phyloP scores from a whole-genome alignment of 92 coral and sea anemone genomes.

The Hydrozoanthus gracilis region DNA sequence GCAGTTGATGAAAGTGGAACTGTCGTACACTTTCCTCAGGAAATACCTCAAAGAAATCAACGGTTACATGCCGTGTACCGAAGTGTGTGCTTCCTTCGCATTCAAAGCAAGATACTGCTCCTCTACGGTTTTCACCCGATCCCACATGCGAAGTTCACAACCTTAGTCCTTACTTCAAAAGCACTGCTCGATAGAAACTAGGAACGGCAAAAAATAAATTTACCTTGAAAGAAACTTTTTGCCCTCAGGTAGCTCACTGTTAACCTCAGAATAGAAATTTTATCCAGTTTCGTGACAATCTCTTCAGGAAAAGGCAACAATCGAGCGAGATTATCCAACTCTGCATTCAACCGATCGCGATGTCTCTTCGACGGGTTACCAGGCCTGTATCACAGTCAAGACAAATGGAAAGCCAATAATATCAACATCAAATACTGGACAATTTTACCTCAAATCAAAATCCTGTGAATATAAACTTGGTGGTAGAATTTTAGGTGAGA shows the following conservation, averaged over 20 bases:
- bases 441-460: constrained; percentile 16
- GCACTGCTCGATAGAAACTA: background rate
- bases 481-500: constrained; percentile 78
- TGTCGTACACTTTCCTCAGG: background rate
- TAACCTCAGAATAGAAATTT: constrained; percentile 96
- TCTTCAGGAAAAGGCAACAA: constrained; percentile 99
- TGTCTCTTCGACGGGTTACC: constrained; percentile 99
- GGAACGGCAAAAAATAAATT: constrained; percentile 1
- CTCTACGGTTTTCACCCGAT: constrained; percentile 19
- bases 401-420: constrained; percentile 23
- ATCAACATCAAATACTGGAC: constrained; percentile 23
- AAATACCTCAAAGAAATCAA: background rate
- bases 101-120: constrained; percentile 48
- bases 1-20: background rate
- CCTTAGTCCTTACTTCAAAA: constrained; percentile 17
- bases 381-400: constrained; percentile 76
- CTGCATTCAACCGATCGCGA: constrained; percentile 97
- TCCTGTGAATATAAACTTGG: background rate
- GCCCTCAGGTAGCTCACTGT: constrained; percentile 99
- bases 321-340: constrained; percentile 97
- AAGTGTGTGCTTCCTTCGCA: constrained; percentile 15
- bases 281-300: constrained; percentile 97
- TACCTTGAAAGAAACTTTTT: constrained; percentile 99
- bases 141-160: constrained; percentile 39
- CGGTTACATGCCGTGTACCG: background rate